These are phyloP conservation scores for Choloepus hoffmanni DNA, from an alignment of 2,113 vertebrate species.

Conservation along the genomic window DNA sequence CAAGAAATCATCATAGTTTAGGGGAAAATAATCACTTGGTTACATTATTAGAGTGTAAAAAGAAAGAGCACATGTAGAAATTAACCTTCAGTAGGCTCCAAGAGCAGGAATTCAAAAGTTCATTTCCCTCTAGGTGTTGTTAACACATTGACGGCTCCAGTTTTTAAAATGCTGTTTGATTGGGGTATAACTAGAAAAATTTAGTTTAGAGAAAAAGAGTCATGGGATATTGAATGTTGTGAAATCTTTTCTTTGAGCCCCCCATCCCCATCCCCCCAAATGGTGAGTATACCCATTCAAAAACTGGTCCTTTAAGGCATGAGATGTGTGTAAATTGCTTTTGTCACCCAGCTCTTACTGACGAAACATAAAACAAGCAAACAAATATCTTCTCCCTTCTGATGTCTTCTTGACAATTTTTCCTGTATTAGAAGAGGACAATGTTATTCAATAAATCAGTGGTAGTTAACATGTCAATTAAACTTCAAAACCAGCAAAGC, in stretches of 20 bases:
- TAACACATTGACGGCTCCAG: not conserved
- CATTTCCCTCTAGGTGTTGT: not conserved
- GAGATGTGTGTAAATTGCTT: not conserved
- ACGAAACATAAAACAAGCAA: not conserved
- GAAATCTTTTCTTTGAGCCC: not conserved
- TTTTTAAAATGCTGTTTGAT: not conserved
- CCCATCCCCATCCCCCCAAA: not conserved
- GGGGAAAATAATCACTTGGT: not conserved
- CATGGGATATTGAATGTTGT: not conserved
- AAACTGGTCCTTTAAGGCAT: not conserved
- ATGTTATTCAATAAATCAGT: not conserved
- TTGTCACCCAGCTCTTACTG: not conserved
- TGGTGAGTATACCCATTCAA: not conserved
- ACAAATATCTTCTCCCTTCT: not conserved
- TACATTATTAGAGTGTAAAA: conserved; percentile 12
- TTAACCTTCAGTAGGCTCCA: not conserved
- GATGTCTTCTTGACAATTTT: not conserved
- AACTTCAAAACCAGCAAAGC: not conserved
- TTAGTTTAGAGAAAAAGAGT: conserved; percentile 16
- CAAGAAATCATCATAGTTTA: conserved; percentile 32
- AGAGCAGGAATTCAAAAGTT: not conserved
- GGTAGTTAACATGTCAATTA: not conserved
- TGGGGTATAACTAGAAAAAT: not conserved
- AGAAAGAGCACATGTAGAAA: not conserved
- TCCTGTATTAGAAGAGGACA: not conserved